A percentile compares a stretch with the other conserved stretches of the same genome.
These are phyloP conservation scores for Paedocypris sp. DNA, from an alignment of 2,113 vertebrate species.

Conservation along the genomic window DNA sequence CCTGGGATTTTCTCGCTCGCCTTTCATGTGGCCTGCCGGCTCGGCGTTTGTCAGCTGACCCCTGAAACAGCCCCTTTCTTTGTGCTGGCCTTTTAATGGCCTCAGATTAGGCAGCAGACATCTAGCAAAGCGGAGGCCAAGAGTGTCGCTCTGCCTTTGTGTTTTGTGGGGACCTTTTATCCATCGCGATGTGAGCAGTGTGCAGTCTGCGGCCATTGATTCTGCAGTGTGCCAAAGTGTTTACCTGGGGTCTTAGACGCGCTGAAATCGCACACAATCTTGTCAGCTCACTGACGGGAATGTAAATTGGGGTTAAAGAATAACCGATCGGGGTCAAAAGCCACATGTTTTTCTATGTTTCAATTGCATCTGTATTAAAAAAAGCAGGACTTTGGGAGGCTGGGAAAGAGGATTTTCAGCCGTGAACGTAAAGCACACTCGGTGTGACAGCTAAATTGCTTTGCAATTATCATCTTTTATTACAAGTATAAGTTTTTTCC, in stretches of 20 bases:
- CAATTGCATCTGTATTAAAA: conserved; percentile 25
- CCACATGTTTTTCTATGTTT: conserved; percentile 29
- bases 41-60: conserved; percentile 36
- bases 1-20: conserved; percentile 10
- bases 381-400: conserved; percentile 8
- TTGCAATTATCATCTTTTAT: conserved; percentile 35
- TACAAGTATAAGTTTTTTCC: conserved; percentile 27
- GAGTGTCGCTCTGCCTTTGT: neutral
- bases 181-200: neutral
- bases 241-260: conserved; percentile 4
- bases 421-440: conserved; percentile 17
- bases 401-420: conserved; percentile 5
- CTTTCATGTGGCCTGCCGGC: conserved; percentile 27
- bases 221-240: neutral
- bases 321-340: conserved; percentile 16
- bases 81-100: conserved; percentile 23
- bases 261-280: conserved; percentile 7
- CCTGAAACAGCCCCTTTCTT: conserved; percentile 26
- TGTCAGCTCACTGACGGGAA: conserved; percentile 17
- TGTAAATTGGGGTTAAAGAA: conserved; percentile 29
- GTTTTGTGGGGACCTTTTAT: neutral
- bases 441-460: conserved; percentile 35
- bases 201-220: neutral
- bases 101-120: conserved; percentile 17
- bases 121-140: neutral